These are phyloP conservation scores for Toxotes lorentzi DNA, from an alignment of 2,797 vertebrate species.

Conservation along the genomic window DNA sequence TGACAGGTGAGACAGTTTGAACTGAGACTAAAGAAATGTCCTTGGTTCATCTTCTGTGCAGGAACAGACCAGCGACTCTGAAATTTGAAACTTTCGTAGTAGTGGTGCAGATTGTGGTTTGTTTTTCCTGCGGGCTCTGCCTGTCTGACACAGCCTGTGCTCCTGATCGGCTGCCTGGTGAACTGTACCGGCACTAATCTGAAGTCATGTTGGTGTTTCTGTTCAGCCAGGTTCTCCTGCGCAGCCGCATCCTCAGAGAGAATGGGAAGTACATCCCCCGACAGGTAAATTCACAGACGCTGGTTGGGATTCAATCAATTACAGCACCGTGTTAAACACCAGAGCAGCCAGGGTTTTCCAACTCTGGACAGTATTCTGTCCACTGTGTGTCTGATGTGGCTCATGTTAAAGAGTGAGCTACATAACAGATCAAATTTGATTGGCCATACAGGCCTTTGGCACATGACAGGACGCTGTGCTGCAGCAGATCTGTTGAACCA, in stretches of 20 bases:
- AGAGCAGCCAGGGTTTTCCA: too few species aligned
- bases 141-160: background rate
- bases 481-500: too few species aligned
- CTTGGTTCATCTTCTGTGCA: too few species aligned
- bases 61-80: background rate
- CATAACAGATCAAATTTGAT: too few species aligned
- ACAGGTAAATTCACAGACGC: constrained; percentile 64
- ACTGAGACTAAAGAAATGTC: background rate
- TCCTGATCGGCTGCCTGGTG: background rate
- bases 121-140: background rate
- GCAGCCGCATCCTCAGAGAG: constrained; percentile 85
- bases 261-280: constrained; percentile 85
- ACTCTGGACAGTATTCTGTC: too few species aligned
- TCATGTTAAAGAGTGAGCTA: too few species aligned
- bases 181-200: background rate
- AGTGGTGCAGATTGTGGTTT: background rate
- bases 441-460: too few species aligned
- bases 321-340: too few species aligned
- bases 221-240: constrained; percentile 83
- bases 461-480: too few species aligned
- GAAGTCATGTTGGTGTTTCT: background rate
- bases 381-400: too few species aligned
- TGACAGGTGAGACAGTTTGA: constrained; percentile 82
- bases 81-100: background rate
- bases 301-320: too few species aligned